phyloP scores from a whole-genome alignment of 30 jellyfish, hydroid and myxozoan species.

The Euphysa ruthae region DNA sequence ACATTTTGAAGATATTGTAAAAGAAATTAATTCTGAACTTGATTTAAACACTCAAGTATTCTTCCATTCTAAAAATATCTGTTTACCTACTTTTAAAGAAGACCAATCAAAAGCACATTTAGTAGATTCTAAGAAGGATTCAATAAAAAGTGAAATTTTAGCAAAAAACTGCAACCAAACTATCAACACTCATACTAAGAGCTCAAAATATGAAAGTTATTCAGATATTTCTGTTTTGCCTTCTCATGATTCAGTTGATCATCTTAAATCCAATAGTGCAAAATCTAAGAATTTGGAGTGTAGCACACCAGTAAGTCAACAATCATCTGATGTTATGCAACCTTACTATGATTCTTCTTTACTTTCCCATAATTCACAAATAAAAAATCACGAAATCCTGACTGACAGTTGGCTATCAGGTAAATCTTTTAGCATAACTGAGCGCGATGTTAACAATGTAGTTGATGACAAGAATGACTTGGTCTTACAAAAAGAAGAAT shows the following conservation, averaged over 20 bases:
- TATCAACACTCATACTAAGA: too few species aligned
- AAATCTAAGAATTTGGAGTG: not conserved
- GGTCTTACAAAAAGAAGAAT: constrained; percentile 6
- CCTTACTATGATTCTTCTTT: too few species aligned
- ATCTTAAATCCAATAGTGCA: not conserved
- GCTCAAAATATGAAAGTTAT: not conserved
- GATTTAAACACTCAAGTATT: not conserved
- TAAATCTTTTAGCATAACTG: constrained; percentile 3
- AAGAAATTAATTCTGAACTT: not conserved
- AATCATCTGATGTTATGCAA: too few species aligned
- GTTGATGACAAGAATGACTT: not conserved
- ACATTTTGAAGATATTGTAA: not conserved
- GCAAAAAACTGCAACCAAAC: too few species aligned
- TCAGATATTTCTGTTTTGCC: not conserved
- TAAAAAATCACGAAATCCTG: not conserved
- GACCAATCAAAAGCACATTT: too few species aligned
- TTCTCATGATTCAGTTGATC: not conserved
- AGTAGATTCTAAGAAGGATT: too few species aligned
- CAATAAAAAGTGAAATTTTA: too few species aligned
- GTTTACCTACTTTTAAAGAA: constrained; percentile 4
- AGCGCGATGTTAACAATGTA: not conserved
- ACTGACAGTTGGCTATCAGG: constrained; percentile 19
- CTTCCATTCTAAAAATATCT: not conserved
- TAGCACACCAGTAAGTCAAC: too few species aligned
- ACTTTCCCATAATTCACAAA: too few species aligned